Percentiles rank a stretch among this genome's conserved stretches.
These are phyloP conservation scores for Lottia gigantea DNA, from an alignment of 2,888 invertebrate species.

Conservation along the genomic window DNA sequence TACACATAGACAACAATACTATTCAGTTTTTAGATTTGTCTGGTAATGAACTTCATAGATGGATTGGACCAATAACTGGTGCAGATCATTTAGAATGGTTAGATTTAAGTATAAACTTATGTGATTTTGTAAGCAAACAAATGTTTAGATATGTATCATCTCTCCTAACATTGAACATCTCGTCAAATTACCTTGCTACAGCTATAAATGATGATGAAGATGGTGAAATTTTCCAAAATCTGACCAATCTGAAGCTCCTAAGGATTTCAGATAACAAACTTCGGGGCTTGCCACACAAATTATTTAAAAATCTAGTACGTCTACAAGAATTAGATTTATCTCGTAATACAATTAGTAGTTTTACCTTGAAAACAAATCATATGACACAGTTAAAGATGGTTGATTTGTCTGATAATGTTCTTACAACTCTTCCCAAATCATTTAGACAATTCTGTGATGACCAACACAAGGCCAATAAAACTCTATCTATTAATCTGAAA, in stretches of 20 bases:
- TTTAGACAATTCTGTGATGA: constrained; percentile 12
- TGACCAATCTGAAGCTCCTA: constrained; percentile 15
- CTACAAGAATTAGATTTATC: constrained; percentile 21
- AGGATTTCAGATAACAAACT: constrained; percentile 25
- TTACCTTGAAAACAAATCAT: constrained; percentile 20
- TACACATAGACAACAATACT: constrained; percentile 13
- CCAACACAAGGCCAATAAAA: not conserved
- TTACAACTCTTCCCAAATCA: constrained; percentile 13
- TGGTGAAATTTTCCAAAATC: constrained; percentile 22
- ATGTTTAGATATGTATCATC: constrained; percentile 17
- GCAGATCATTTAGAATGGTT: constrained; percentile 18
- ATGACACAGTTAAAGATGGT: constrained; percentile 19
- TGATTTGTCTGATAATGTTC: constrained; percentile 21
- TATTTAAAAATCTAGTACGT: constrained; percentile 18
- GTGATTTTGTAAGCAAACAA: not conserved
- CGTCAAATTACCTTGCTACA: constrained; percentile 22
- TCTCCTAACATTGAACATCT: constrained; percentile 20
- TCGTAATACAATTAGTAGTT: constrained; percentile 22
- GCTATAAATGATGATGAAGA: constrained; percentile 17
- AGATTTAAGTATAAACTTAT: constrained; percentile 26
- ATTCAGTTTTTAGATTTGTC: constrained; percentile 18
- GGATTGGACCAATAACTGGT: constrained; percentile 23
- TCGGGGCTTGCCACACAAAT: constrained; percentile 16
- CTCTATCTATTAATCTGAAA: constrained; percentile 18
- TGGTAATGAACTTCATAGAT: constrained; percentile 21